Evolutionary conservation across 2,888 invertebrate genomes (phyloP).

Genomic region (Xestia c-nigrum): DNA sequence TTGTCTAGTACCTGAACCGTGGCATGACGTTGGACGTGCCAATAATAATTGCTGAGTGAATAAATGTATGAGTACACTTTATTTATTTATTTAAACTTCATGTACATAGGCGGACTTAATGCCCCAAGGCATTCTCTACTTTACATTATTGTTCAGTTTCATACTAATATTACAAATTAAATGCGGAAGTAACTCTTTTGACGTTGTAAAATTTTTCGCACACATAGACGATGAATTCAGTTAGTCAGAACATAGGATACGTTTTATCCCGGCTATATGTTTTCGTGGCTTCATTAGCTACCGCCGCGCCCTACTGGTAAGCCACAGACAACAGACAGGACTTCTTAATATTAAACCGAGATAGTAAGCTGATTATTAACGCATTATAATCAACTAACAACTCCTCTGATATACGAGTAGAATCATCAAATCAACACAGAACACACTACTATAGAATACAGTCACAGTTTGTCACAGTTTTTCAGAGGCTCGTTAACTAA

Average conservation of each 20-base stretch:
- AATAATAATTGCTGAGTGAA: neutral
- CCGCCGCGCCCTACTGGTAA: neutral
- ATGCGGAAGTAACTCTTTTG: neutral
- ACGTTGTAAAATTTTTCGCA: neutral
- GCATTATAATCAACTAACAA: neutral
- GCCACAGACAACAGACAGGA: neutral
- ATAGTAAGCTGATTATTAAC: too few species aligned
- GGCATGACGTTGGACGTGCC: neutral
- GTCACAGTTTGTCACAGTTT: slow-evolving; percentile 19
- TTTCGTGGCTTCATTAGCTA: neutral
- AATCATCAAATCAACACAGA: slow-evolving; percentile 19
- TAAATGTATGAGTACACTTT: neutral
- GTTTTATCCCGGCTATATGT: neutral
- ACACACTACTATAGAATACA: slow-evolving; percentile 3
- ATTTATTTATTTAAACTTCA: too few species aligned
- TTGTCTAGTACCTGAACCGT: neutral
- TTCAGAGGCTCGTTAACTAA: slow-evolving; percentile 53
- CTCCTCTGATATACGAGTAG: neutral
- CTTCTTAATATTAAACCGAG: neutral
- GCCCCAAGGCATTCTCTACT: too few species aligned
- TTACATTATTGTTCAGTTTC: neutral
- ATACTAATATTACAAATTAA: neutral
- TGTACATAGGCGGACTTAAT: too few species aligned
- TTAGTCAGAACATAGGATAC: neutral
- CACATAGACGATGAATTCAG: neutral